Base-by-base conservation (phyloP, 2,113 vertebrate species). In the Panthera tigris region DNA sequence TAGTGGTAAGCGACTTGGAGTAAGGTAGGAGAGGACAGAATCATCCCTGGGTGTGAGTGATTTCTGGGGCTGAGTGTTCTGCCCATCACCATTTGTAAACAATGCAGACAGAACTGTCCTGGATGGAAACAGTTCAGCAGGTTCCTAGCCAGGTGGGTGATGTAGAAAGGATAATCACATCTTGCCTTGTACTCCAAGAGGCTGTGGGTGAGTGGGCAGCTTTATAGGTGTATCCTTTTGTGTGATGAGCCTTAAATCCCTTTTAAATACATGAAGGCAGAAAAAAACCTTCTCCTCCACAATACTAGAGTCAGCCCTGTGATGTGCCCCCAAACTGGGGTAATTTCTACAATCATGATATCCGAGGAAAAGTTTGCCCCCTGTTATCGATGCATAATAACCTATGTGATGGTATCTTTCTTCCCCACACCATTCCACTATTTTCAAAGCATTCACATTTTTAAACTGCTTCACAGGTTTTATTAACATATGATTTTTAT, bases 11-110 rank as follows among this genome's bases (percentile, higher is more conserved):
- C 45, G 45, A 45, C 45, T 45, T 73, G 52, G 8, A 82, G 16
- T 33, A 45, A 93, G 65, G 33, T 45, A n/a, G 29, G 29, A 84
- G 23, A 76, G 36, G 29, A 27, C 23, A 41, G 48, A 27, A 31
- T n/a, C 39, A 33, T 41, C 16, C 2, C 0, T 33, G 2, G 18
- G 25, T 1, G 10, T 50, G 27, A 84, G 11, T 7, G 4, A 14
- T 45, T 31, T 36, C 31, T 45, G 45, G 16, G n/a, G 27, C 16
- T 16, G 0, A 16, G 39, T 23, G 21, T 71, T 78, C 33, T 69
- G 6, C 15, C 18, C 50, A 14, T 33, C 7, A 10, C 11, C 23
- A 33, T 93, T 65, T 91, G 41, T 86, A 80, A 65, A 86, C 15
- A 29, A 5, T 55, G 12, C 33, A 39, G 55, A 74, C 10, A 33